Base-by-base conservation (phyloP, 2,888 invertebrate genomes). In the Aleiodes alternator region DNA sequence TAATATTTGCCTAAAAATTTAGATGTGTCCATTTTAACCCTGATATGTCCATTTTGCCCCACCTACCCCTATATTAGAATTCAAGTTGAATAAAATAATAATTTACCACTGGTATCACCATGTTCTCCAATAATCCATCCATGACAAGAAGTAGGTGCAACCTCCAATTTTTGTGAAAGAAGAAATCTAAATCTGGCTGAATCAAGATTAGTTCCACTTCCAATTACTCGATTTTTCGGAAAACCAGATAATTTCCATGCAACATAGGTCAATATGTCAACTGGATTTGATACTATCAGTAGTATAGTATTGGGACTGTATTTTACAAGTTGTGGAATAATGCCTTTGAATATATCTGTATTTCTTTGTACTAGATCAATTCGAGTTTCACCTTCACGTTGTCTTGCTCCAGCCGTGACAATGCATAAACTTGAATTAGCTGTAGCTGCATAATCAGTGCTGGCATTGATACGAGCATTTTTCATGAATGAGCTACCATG, bases 91-190 rank as follows among this genome's bases (percentile, higher is more conserved):
- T 38, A 9, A 29, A 12, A 38, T 29, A 38, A 12, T 12, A 43
- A 16, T 90, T 87, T 84, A 94, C 94, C 96, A 81, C 96, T 96
- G 73, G 95, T 94, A 85, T 98, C 98, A 0, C 98, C 98, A 84
- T 98, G 98, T 87, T 98, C 98, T 43, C 98, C 98, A 85, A 98
- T 96, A 84, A 98, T 96, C 93, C 96, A 98, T 0, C 96, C 97
- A 87, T 98, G 97, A 85, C 95, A 95, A 80, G 95, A 96, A 12
- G 94, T 93, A 5, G 97, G 93, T 0, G 97, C 95, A 55, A 97
- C 93, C 76, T 93, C 93, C 71, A 98, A 91, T 83, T 92, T 94
- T 88, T 97, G 95, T 0, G 96, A 96, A 83, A 98, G 92, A 75
- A 97, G 91, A 90, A 96, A 97, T 50, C 97, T 93, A 91, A 98